Evolutionary conservation across 2,113 vertebrate genomes (phyloP).

Genomic region (Ahaetulla prasina): DNA sequence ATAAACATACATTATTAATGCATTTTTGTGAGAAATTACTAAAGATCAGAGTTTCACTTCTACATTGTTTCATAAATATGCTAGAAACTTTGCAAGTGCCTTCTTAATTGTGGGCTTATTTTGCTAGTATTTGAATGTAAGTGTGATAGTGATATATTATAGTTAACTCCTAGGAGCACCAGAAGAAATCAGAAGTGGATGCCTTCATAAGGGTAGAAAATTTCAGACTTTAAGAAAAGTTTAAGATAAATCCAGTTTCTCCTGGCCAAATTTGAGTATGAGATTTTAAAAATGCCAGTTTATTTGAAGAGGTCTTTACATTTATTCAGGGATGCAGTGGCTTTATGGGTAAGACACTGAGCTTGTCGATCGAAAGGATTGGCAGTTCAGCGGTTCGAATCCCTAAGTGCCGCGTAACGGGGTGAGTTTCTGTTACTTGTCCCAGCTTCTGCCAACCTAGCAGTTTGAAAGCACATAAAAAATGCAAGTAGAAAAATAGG

Average conservation of each 20-base stretch:
- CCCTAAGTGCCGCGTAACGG: no score
- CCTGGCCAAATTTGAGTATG: neutral
- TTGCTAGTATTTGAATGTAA: neutral
- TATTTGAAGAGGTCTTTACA: neutral
- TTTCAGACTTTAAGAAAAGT: neutral
- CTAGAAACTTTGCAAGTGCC: conserved; percentile 12
- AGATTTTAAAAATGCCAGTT: neutral
- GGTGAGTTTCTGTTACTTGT: no score
- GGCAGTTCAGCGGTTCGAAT: no score
- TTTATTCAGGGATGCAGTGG: no score
- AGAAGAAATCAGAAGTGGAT: neutral
- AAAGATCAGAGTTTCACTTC: conserved; percentile 2
- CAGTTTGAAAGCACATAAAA: no score
- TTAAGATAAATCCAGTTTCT: neutral
- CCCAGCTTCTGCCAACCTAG: no score
- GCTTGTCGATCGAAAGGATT: no score
- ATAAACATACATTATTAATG: conserved; percentile 6
- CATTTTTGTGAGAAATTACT: conserved; percentile 16
- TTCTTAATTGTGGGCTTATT: neutral
- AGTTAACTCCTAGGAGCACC: neutral
- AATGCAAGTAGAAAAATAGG: no score
- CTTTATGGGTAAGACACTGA: no score
- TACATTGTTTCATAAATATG: conserved; percentile 22
- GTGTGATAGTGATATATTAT: neutral
- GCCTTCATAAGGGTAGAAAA: neutral